Evolutionary conservation across 2,888 invertebrate genomes (phyloP), one percentile per base, ranked within the genome.

Genomic region (Tetropium fuscum): DNA sequence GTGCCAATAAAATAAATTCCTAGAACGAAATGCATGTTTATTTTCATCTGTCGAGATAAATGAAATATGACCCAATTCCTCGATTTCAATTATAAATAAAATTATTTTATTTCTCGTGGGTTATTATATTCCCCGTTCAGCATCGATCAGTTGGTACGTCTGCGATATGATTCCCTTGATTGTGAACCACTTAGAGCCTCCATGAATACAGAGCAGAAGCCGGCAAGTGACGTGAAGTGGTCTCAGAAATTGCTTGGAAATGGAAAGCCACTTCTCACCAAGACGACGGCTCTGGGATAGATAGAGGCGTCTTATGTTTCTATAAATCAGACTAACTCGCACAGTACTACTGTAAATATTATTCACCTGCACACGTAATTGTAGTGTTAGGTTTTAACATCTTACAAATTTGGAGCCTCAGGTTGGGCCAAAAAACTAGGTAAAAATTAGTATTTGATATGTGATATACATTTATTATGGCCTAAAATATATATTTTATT

Each of bases 171-270:
- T 74, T 71, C 69, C 70, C 66, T 59, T 70, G 70, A 68, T 71
- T 70, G 70, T 67, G 65, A 72, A 67, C 68, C 67, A 70, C 70
- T 70, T 63, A 64, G 60, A 54, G 45, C 62, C 60, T 61, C 72
- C 63, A 74, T 79, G 79, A 78, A 78, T 78, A 74, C 75, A 63
- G 72, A 76, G 68, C 70, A 63, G 69, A 64, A 62, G 69, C 72
- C 69, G 78, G 81, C 80, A 80, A 80, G 77, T 81, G 81, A 81
- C 81, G 76, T 81, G 69, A 71, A 81, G 81, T 79, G 80, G 78
- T 74, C 77, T 75, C 73, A 75, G 76, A 78, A 76, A 78, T 77
- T 78, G 65, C 67, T 43, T 43, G 51, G 51, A 40, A 22, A 51
- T 40, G 38, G 15, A 15, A n/a, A n/a, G n/a, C n/a, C 8, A 13